These are phyloP conservation scores for Podargus strigoides DNA, from an alignment of 2,797 vertebrate genomes.

Conservation along the genomic window DNA sequence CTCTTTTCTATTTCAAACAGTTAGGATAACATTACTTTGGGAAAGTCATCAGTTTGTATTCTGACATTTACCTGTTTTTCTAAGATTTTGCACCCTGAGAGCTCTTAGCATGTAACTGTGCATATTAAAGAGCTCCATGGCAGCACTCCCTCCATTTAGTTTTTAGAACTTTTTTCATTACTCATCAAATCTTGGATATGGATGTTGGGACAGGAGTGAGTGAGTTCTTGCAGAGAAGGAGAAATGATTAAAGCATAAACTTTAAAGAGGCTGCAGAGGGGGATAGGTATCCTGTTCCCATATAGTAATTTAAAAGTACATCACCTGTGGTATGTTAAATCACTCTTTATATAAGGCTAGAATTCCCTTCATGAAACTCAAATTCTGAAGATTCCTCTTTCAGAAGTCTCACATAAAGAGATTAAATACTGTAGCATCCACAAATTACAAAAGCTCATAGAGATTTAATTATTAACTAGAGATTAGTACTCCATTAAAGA, in stretches of 20 bases:
- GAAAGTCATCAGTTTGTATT: background rate
- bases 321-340: background rate
- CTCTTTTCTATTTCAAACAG: background rate
- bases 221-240: background rate
- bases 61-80: background rate
- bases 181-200: background rate
- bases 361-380: background rate
- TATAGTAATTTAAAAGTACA: background rate
- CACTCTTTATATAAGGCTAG: background rate
- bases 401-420: background rate
- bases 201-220: background rate
- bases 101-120: background rate
- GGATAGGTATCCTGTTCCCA: background rate
- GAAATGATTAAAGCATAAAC: background rate
- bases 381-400: background rate
- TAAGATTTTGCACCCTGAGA: background rate
- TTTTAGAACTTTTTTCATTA: background rate
- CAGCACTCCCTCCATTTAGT: background rate
- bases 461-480: slow-evolving; percentile 46
- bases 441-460: background rate
- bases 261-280: background rate
- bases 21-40: background rate
- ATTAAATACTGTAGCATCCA: background rate
- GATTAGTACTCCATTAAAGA: slow-evolving; percentile 18
- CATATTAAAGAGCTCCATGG: background rate